A percentile compares a stretch with the other conserved stretches of the same genome.
Evolutionary conservation across 2,888 invertebrate genomes (phyloP).

Genomic region (Syrista parreyssii): DNA sequence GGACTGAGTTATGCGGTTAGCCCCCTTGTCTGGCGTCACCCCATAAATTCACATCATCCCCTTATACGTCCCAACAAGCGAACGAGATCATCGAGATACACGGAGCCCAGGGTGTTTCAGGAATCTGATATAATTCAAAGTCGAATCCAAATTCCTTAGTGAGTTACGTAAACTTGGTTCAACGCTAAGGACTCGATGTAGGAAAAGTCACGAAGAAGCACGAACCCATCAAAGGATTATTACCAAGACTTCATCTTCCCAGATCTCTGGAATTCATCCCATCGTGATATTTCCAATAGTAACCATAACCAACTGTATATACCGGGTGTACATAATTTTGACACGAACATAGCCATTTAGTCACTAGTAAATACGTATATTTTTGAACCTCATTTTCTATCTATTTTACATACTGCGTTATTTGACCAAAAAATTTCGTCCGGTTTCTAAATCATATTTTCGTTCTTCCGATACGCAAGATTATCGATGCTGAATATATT

Average conservation of each 20-base stretch:
- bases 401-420: no score
- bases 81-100: neutral
- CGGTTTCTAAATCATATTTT: no score
- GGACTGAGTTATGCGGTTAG: neutral
- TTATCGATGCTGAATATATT: no score
- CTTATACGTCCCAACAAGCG: neutral
- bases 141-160: neutral
- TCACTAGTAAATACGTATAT: neutral
- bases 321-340: neutral
- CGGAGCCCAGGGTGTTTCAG: neutral
- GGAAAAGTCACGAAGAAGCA: neutral
- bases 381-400: no score
- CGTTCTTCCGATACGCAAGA: no score
- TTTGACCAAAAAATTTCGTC: no score
- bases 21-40: neutral
- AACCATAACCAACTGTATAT: neutral
- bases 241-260: neutral
- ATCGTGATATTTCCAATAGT: neutral
- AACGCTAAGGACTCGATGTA: neutral
- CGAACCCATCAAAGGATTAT: neutral
- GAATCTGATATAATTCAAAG: neutral
- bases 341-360: neutral
- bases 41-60: slow-evolving; percentile 1
- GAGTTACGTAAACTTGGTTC: neutral
- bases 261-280: neutral